These are phyloP conservation scores for Polymixis flavicincta DNA, from an alignment of 2,888 invertebrate species.

Conservation along the genomic window DNA sequence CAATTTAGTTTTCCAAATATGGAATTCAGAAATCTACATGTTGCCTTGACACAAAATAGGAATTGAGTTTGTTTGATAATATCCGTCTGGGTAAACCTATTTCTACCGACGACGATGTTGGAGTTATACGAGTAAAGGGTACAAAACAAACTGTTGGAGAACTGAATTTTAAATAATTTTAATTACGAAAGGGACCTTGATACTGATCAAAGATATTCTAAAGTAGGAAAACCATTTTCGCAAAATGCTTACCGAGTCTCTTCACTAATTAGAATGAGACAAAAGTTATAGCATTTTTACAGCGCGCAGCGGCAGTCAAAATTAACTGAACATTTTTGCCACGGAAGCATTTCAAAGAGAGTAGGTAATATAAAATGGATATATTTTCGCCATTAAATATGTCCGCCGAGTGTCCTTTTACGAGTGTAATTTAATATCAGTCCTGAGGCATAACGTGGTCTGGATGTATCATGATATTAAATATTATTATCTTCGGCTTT, in stretches of 20 bases:
- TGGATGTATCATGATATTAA: conserved; percentile 40
- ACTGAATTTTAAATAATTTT: conserved; percentile 12
- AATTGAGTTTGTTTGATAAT: conserved; percentile 6
- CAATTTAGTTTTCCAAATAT: conserved; percentile 42
- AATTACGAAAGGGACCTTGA: conserved; percentile 9
- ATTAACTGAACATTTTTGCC: conserved; percentile 35
- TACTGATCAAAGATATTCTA: conserved; percentile 12
- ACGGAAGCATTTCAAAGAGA: conserved; percentile 39
- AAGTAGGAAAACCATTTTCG: neutral
- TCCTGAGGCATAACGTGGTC: conserved; percentile 24
- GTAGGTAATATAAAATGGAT: conserved; percentile 46
- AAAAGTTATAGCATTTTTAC: conserved; percentile 53
- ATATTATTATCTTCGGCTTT: conserved; percentile 32
- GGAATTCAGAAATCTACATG: conserved; percentile 36
- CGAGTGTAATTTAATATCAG: conserved; percentile 58
- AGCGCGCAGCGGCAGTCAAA: conserved; percentile 33
- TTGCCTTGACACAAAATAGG: conserved; percentile 23
- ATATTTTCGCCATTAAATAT: conserved; percentile 59
- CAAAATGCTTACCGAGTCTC: conserved; percentile 34
- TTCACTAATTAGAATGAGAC: conserved; percentile 54
- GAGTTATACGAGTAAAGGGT: neutral
- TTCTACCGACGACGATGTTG: neutral
- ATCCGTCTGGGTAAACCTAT: neutral
- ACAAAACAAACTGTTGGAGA: neutral
- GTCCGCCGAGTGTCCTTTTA: conserved; percentile 56